Conservation (phyloP, 1,140 invertebrate genomes). For the Eumeta japonica region DNA sequence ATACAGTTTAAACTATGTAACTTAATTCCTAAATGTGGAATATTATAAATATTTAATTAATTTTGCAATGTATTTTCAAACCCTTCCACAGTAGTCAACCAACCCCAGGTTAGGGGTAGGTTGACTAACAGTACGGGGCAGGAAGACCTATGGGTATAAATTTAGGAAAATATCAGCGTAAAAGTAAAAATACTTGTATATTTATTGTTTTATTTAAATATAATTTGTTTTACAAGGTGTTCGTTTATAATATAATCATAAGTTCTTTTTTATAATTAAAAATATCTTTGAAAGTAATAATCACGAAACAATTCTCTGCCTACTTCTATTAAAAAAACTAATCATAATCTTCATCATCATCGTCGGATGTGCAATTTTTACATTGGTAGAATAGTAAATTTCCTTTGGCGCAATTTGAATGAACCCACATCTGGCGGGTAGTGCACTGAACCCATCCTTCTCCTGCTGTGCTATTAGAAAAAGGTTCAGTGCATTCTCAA, state of each 20-base stretch:
- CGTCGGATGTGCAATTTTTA: no score
- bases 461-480: neutral
- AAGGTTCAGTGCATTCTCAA: neutral
- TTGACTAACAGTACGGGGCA: neutral
- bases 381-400: constrained; percentile 1
- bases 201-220: neutral
- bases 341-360: no score
- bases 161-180: neutral
- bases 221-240: neutral
- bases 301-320: no score
- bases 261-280: no score
- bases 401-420: neutral
- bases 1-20: no score
- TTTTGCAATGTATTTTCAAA: no score
- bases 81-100: no score
- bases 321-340: no score
- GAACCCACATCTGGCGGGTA: neutral
- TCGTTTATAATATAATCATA: no score
- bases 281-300: no score
- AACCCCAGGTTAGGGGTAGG: neutral
- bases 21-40: no score
- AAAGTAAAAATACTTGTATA: neutral
- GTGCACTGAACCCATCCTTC: constrained; percentile 2
- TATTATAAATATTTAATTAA: no score
- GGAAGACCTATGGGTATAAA: neutral